Conservation (phyloP, 2,113 vertebrate genomes). For the Hypanus sabinus region DNA sequence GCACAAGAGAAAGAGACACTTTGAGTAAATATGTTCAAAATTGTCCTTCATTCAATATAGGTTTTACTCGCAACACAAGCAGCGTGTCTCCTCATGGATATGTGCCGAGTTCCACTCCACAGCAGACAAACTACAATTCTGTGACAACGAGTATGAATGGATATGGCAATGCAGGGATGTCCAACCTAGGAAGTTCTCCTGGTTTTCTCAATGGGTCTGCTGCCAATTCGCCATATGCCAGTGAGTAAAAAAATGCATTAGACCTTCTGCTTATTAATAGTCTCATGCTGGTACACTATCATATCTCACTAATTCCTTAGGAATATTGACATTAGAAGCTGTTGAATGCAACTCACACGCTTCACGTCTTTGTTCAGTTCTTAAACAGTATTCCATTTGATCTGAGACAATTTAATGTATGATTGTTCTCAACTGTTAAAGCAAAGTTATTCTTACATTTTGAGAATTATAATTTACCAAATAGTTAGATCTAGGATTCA, state of each 20-base stretch:
- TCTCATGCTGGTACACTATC: not conserved
- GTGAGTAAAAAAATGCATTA: slow-evolving; percentile 61
- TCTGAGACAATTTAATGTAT: not conserved
- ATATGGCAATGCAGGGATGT: slow-evolving; percentile 89
- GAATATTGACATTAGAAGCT: not conserved
- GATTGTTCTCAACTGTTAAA: not conserved
- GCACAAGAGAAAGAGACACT: not conserved
- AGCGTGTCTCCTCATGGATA: slow-evolving; percentile 94
- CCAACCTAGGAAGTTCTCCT: slow-evolving; percentile 89
- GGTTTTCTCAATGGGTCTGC: slow-evolving; percentile 95
- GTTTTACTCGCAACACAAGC: slow-evolving; percentile 94
- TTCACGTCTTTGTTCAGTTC: not conserved
- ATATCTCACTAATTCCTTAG: not conserved
- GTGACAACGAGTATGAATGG: slow-evolving; percentile 96
- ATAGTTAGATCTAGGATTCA: not conserved
- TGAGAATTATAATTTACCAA: not conserved
- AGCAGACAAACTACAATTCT: slow-evolving; percentile 91
- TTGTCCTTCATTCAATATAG: slow-evolving; percentile 52
- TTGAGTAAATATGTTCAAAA: not conserved
- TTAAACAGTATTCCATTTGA: not conserved
- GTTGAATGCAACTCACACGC: too few relatives aligned
- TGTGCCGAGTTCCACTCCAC: slow-evolving; percentile 91
- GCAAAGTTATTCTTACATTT: not conserved
- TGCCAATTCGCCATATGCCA: slow-evolving; percentile 96
- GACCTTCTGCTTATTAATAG: not conserved